These are phyloP conservation scores for Cryptus armator DNA, from an alignment of 2,888 invertebrate species.

Conservation along the genomic window DNA sequence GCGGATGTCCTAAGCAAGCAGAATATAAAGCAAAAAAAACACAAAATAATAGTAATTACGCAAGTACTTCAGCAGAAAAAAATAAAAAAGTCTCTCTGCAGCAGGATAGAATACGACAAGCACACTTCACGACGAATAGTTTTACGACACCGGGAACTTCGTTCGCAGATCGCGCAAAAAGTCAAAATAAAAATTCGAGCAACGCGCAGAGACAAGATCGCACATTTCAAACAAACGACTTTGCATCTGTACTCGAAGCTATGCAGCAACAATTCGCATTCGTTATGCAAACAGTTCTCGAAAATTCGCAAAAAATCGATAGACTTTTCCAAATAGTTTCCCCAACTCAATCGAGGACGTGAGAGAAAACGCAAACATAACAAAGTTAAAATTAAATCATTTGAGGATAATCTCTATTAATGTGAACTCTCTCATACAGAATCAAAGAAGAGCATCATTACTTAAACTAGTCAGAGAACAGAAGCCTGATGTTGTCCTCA, in stretches of 20 bases:
- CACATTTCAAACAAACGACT: not conserved
- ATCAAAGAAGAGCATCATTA: conserved; percentile 42
- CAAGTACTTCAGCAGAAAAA: not conserved
- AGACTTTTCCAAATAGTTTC: not conserved
- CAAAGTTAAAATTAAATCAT: not conserved
- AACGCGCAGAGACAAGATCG: not conserved
- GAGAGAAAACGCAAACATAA: not conserved
- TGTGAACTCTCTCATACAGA: conserved; percentile 38
- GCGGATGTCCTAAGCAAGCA: not conserved
- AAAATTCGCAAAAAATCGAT: conserved; percentile 13
- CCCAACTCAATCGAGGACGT: not conserved
- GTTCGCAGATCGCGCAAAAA: conserved; percentile 8
- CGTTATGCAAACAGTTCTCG: not conserved
- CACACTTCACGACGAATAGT: not conserved
- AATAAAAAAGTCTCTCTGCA: not conserved
- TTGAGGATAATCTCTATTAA: conserved; percentile 32
- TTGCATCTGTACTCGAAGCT: not conserved
- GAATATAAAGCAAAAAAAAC: conserved; percentile 9
- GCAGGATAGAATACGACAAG: not conserved
- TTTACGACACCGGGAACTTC: not conserved
- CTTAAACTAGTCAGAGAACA: conserved; percentile 15
- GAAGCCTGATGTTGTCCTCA: conserved; percentile 19
- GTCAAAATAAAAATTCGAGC: not conserved
- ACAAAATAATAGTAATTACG: not conserved
- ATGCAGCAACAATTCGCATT: conserved; percentile 19